These are phyloP conservation scores for Orestias chungarensis DNA, from an alignment of 2,797 vertebrate species.

Conservation along the genomic window DNA sequence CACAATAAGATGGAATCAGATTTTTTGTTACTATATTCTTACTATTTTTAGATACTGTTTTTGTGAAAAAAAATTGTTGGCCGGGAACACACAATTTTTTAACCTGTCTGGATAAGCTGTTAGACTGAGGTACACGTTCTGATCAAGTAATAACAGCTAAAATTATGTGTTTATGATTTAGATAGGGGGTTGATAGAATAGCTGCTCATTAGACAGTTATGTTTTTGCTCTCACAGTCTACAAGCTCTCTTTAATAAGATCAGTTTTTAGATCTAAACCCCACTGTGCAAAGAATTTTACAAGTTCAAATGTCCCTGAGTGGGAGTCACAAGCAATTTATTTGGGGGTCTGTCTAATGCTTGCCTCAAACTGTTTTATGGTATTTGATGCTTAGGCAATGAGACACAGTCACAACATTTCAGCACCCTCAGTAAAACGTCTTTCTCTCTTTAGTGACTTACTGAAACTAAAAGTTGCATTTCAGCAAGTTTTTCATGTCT, in stretches of 20 bases:
- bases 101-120: background rate
- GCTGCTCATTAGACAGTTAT: conserved; percentile 20
- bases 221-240: conserved; percentile 14
- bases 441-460: background rate
- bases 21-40: no score
- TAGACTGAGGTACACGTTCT: background rate
- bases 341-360: background rate
- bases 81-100: background rate
- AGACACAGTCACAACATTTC: conserved; percentile 1
- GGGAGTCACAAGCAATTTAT: background rate
- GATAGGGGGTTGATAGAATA: background rate
- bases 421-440: background rate
- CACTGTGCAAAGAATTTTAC: background rate
- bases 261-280: background rate
- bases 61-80: background rate
- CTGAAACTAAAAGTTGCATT: background rate
- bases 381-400: conserved; percentile 1
- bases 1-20: no score
- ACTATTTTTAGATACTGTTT: background rate
- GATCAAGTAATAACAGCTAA: conserved; percentile 20
- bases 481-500: background rate
- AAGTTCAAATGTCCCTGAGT: background rate
- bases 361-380: conserved; percentile 2
- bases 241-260: background rate
- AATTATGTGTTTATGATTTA: conserved; percentile 2